A percentile compares a stretch with the other conserved stretches of the same genome.
These are phyloP conservation scores for Halcyon leucocephala DNA, from an alignment of 2,797 vertebrate genomes.

Conservation along the genomic window DNA sequence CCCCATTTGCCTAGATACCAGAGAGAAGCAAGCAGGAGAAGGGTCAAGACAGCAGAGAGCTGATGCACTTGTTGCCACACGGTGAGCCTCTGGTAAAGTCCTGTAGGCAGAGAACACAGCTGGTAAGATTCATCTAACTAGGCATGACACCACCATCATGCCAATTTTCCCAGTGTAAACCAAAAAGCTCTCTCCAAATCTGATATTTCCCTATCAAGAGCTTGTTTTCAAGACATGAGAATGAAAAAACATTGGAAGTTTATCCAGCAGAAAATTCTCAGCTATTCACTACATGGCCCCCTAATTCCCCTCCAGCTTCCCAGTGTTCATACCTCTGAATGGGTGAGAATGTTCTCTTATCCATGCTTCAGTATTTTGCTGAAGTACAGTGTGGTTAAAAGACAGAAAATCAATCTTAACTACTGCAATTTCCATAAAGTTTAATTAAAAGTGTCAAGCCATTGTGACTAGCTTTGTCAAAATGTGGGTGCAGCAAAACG, in stretches of 20 bases:
- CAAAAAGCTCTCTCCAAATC: background rate
- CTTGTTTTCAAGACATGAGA: background rate
- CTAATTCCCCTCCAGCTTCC: background rate
- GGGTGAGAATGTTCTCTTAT: background rate
- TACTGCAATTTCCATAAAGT: slow-evolving; percentile 9
- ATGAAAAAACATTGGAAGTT: background rate
- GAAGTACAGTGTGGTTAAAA: background rate
- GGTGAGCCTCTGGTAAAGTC: background rate
- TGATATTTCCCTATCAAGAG: background rate
- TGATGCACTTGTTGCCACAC: background rate
- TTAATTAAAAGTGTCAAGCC: slow-evolving; percentile 33
- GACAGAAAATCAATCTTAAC: slow-evolving; percentile 26
- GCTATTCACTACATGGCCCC: background rate
- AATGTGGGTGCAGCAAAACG: background rate
- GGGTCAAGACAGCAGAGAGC: background rate
- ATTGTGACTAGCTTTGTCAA: slow-evolving; percentile 48
- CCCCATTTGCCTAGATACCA: background rate
- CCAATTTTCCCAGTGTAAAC: background rate
- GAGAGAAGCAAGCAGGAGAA: background rate
- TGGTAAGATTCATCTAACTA: background rate
- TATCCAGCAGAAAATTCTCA: background rate
- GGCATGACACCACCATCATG: background rate
- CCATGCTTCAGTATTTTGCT: background rate
- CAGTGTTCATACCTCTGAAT: background rate
- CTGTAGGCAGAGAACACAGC: background rate